These are phyloP conservation scores for Platycnemis pennipes DNA, from an alignment of 2,888 invertebrate genomes.

Conservation along the genomic window DNA sequence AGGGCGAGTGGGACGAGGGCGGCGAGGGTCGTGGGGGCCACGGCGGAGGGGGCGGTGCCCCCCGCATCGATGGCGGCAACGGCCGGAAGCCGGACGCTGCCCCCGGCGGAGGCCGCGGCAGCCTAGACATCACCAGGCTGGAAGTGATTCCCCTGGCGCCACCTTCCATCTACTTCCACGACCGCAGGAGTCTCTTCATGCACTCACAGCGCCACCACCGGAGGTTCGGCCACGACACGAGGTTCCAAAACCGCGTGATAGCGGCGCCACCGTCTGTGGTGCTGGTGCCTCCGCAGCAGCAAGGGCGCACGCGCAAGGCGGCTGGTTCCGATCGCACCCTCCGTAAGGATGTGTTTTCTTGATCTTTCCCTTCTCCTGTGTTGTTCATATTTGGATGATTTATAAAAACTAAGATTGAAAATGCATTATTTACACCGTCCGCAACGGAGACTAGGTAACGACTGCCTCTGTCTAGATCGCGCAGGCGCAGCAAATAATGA, in stretches of 20 bases:
- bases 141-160: slow-evolving; percentile 85
- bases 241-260: slow-evolving; percentile 47
- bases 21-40: not conserved
- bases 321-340: not conserved
- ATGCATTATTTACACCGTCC: too few relatives aligned
- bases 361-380: too few relatives aligned
- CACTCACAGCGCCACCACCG: slow-evolving; percentile 69
- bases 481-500: too few relatives aligned
- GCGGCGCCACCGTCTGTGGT: slow-evolving; percentile 48
- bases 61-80: slow-evolving; percentile 71
- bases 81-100: slow-evolving; percentile 73
- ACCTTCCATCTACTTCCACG: slow-evolving; percentile 80
- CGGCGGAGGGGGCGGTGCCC: not conserved
- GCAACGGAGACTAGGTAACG: too few relatives aligned
- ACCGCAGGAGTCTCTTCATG: slow-evolving; percentile 75
- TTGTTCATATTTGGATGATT: too few relatives aligned
- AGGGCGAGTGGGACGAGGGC: slow-evolving; percentile 78
- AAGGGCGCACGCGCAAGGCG: slow-evolving; percentile 12
- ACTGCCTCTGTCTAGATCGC: too few relatives aligned
- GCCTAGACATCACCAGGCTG: slow-evolving; percentile 75
- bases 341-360: not conserved
- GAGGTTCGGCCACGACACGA: slow-evolving; percentile 29
- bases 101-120: slow-evolving; percentile 75
- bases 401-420: too few relatives aligned
- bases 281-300: slow-evolving; percentile 58